A percentile compares a stretch with the other conserved stretches of the same genome.
These are phyloP conservation scores for Gymnobelideus leadbeateri DNA, from an alignment of 2,113 vertebrate genomes.

Conservation along the genomic window DNA sequence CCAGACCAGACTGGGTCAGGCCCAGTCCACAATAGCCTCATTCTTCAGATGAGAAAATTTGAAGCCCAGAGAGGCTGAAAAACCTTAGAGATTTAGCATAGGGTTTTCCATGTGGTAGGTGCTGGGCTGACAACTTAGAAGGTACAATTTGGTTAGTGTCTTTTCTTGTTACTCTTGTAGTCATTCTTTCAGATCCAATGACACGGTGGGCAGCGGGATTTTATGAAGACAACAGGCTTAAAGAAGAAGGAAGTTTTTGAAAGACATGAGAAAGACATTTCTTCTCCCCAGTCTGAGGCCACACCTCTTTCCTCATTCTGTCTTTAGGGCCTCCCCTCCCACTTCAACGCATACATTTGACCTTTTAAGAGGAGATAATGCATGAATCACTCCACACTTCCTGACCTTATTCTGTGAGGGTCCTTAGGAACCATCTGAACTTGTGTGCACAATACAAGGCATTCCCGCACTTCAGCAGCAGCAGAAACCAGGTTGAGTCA, in stretches of 20 bases:
- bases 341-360: neutral
- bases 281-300: neutral
- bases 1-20: neutral
- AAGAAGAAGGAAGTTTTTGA: neutral
- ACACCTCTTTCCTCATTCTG: neutral
- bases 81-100: neutral
- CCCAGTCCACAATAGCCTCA: neutral
- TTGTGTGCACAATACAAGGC: neutral
- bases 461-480: neutral
- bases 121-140: neutral
- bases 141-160: neutral
- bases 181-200: neutral
- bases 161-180: neutral
- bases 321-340: neutral
- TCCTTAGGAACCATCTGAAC: neutral
- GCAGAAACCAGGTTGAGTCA: neutral
- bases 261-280: neutral
- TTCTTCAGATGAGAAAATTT: neutral
- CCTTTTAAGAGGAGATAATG: neutral
- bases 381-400: neutral
- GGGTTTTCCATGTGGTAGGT: neutral
- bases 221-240: neutral
- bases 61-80: neutral
- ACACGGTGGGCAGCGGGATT: neutral
- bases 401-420: neutral